phyloP scores from a whole-genome alignment of 1,140 invertebrate species.

The Lanistes nyassanus region DNA sequence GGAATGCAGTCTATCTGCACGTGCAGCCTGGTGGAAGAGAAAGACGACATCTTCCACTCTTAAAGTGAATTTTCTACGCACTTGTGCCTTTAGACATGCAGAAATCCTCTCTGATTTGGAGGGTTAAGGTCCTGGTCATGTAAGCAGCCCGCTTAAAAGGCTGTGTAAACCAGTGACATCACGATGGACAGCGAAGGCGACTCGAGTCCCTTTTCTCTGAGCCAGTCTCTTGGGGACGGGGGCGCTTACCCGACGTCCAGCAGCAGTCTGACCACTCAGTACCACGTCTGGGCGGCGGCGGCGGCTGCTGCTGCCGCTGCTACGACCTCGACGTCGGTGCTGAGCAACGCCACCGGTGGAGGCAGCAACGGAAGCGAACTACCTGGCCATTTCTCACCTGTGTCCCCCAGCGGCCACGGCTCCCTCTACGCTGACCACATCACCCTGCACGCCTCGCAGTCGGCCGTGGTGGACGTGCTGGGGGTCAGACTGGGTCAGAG shows the following conservation, averaged over 20 bases:
- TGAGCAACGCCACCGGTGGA: constrained; percentile 1
- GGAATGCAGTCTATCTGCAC: not conserved
- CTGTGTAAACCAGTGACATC: too few species aligned
- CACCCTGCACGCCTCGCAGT: constrained; percentile 6
- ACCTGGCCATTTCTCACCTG: constrained; percentile 19
- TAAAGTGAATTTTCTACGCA: not conserved
- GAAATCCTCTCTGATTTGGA: not conserved
- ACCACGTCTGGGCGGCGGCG: constrained; percentile 15
- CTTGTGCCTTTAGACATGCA: not conserved
- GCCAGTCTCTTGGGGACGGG: constrained; percentile 1
- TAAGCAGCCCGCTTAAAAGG: not conserved
- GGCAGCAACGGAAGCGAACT: constrained; percentile 3
- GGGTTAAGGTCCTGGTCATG: not conserved
- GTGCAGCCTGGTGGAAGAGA: too few species aligned
- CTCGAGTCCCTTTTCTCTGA: constrained; percentile 14
- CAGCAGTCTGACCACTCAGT: constrained; percentile 13
- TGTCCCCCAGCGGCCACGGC: constrained; percentile 15
- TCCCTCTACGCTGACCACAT: constrained; percentile 14
- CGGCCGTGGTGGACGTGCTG: constrained; percentile 13
- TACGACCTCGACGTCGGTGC: not conserved
- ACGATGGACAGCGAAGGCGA: constrained; percentile 18
- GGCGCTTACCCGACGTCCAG: constrained; percentile 2
- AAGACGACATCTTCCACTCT: not conserved
- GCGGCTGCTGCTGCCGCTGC: constrained; percentile 1
- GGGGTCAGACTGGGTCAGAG: constrained; percentile 3